These are phyloP conservation scores for Melanotaenia maccullochi DNA, from an alignment of 2,797 vertebrate genomes.

Conservation along the genomic window DNA sequence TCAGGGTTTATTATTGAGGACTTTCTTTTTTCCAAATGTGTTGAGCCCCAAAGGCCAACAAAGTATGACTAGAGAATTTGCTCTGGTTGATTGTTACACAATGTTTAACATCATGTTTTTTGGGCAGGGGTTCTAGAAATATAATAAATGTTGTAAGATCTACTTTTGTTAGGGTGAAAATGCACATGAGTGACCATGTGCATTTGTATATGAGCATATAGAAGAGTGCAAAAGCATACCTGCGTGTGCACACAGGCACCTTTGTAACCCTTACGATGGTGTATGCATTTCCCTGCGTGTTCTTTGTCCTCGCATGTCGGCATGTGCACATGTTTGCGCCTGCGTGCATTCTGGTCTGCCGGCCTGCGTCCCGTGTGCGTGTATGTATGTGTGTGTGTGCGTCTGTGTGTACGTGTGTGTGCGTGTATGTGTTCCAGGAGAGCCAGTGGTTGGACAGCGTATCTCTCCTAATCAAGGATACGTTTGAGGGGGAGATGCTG, in stretches of 20 bases:
- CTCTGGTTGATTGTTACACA: slow-evolving; percentile 33
- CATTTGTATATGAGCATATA: slow-evolving; percentile 39
- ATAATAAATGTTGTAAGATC: not conserved
- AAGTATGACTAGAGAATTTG: slow-evolving; percentile 14
- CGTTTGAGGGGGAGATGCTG: slow-evolving; percentile 98
- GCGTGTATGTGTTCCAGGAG: slow-evolving; percentile 89
- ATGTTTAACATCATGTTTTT: slow-evolving; percentile 23
- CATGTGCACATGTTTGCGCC: slow-evolving; percentile 78
- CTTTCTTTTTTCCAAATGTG: slow-evolving; percentile 17
- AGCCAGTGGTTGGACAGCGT: slow-evolving; percentile 99
- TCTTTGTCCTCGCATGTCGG: slow-evolving; percentile 80
- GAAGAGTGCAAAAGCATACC: slow-evolving; percentile 43
- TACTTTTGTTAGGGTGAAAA: slow-evolving; percentile 23
- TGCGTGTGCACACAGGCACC: slow-evolving; percentile 41
- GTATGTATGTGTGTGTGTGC: slow-evolving; percentile 35
- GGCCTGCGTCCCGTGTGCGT: slow-evolving; percentile 75
- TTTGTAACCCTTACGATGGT: slow-evolving; percentile 63
- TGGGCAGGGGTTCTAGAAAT: slow-evolving; percentile 1
- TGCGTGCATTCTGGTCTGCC: slow-evolving; percentile 77
- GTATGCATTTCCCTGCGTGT: slow-evolving; percentile 81
- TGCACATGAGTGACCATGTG: slow-evolving; percentile 34
- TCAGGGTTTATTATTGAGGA: slow-evolving; percentile 52
- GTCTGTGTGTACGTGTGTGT: slow-evolving; percentile 18
- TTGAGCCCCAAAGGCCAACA: slow-evolving; percentile 42
- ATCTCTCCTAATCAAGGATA: slow-evolving; percentile 99